Evolutionary conservation across 2,888 invertebrate genomes (phyloP).

Genomic region (Sussaba pulchella): DNA sequence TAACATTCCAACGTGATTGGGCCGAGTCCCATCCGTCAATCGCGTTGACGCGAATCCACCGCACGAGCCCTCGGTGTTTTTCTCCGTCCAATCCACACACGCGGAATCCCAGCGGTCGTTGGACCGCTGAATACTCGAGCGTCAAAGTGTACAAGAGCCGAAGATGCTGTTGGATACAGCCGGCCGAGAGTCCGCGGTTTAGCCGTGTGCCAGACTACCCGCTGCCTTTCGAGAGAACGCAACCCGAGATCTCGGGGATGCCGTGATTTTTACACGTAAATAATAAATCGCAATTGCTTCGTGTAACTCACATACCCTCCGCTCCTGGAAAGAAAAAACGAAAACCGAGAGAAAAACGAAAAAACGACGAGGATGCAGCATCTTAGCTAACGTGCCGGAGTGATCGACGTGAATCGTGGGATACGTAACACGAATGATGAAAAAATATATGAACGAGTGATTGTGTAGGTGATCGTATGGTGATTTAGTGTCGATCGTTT

Average conservation of each 20-base stretch:
- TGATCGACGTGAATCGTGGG: not conserved
- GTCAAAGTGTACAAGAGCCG: slow-evolving; percentile 11
- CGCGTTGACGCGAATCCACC: not conserved
- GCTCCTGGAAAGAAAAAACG: no score
- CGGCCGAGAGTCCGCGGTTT: slow-evolving; percentile 31
- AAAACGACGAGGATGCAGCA: not conserved
- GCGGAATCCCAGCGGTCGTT: slow-evolving; percentile 25
- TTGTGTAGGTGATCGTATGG: slow-evolving; percentile 18
- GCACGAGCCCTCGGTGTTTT: not conserved
- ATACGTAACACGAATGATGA: slow-evolving; percentile 21
- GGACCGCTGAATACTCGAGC: slow-evolving; percentile 10
- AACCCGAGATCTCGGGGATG: not conserved
- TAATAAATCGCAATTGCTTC: not conserved
- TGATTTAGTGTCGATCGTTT: slow-evolving; percentile 44
- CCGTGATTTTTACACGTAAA: slow-evolving; percentile 13
- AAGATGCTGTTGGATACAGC: slow-evolving; percentile 41
- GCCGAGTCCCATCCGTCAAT: not conserved
- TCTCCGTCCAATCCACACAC: slow-evolving; percentile 1
- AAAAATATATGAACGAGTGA: slow-evolving; percentile 38
- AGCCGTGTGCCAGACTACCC: slow-evolving; percentile 52
- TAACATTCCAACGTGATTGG: slow-evolving; percentile 40
- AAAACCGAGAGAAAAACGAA: not conserved
- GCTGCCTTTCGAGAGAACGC: not conserved
- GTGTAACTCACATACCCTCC: no score
- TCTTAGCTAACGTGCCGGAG: not conserved